phyloP scores from a whole-genome alignment of 2,888 invertebrate genomes.

The Eustalomyia histrio region DNA sequence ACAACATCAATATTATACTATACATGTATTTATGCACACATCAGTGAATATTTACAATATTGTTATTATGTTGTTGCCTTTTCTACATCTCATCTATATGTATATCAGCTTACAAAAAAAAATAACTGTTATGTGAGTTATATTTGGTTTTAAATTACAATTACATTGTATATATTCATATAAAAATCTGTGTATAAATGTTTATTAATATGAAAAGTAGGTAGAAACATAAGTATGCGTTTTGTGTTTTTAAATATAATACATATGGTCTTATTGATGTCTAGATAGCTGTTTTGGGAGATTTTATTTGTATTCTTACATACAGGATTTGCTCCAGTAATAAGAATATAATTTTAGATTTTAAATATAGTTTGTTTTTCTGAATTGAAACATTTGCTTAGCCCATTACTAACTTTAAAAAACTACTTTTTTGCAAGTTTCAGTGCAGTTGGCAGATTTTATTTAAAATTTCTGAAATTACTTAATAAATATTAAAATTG shows the following conservation, averaged over 20 bases:
- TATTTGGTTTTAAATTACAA: conserved; percentile 43
- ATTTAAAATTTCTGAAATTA: too few species aligned
- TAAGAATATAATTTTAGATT: too few species aligned
- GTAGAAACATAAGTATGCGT: not conserved
- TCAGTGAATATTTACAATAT: conserved; percentile 5
- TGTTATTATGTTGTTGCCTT: conserved; percentile 23
- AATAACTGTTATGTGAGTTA: conserved; percentile 39
- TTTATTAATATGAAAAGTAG: conserved; percentile 24
- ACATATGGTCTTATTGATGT: conserved; percentile 34
- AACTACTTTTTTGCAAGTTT: too few species aligned
- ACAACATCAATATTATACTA: not conserved
- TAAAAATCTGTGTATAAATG: conserved; percentile 46
- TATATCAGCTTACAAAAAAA: conserved; percentile 18
- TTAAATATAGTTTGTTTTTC: too few species aligned
- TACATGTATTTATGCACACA: not conserved
- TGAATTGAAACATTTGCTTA: too few species aligned
- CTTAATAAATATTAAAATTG: too few species aligned
- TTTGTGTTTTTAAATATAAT: conserved; percentile 26
- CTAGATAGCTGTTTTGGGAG: conserved; percentile 32
- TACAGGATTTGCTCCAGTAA: not conserved
- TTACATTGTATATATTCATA: not conserved
- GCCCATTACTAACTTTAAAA: too few species aligned
- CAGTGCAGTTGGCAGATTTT: too few species aligned
- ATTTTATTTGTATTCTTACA: not conserved
- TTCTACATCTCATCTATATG: conserved; percentile 25